phyloP scores from a whole-genome alignment of 1,140 invertebrate genomes.

The Drosophila mojavensis region DNA sequence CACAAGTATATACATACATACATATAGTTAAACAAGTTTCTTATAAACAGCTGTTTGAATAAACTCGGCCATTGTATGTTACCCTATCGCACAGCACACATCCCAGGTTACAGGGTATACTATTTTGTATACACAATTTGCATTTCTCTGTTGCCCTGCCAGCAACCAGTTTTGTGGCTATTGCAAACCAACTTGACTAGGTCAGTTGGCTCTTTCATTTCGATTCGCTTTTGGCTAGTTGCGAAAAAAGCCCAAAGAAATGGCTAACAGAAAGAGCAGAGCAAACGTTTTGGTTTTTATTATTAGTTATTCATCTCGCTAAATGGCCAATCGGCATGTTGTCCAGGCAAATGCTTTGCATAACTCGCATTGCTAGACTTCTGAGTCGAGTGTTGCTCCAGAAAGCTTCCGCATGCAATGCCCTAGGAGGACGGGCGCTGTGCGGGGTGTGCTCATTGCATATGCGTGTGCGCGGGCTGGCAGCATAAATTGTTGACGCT shows the following conservation, averaged over 20 bases:
- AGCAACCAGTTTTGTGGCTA: slow-evolving; percentile 53
- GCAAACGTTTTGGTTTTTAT: not conserved
- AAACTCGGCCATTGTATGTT: no score
- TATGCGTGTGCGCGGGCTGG: slow-evolving; percentile 61
- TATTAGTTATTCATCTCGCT: slow-evolving; percentile 8
- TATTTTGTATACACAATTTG: slow-evolving; percentile 20
- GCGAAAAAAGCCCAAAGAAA: slow-evolving; percentile 11
- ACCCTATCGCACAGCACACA: not conserved
- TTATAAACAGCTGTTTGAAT: not conserved
- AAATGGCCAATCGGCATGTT: no score
- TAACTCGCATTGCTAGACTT: slow-evolving; percentile 56
- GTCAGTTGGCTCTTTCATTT: slow-evolving; percentile 60
- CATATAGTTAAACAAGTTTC: no score
- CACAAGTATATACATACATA: not conserved
- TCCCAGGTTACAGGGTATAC: slow-evolving; percentile 1
- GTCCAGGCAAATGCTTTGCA: slow-evolving; percentile 32
- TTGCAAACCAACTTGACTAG: slow-evolving; percentile 52
- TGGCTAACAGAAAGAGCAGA: slow-evolving; percentile 37
- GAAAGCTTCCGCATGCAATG: slow-evolving; percentile 56
- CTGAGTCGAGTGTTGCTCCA: slow-evolving; percentile 25
- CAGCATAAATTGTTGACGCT: slow-evolving; percentile 62
- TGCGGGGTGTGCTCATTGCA: slow-evolving; percentile 50
- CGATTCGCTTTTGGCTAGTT: slow-evolving; percentile 27
- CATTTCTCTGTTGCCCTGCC: slow-evolving; percentile 28
- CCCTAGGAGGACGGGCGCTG: not conserved